A percentile compares a stretch with the other conserved stretches of the same genome.
Evolutionary conservation across 2,113 vertebrate species (phyloP).

Genomic region (Megaptera novaeangliae): DNA sequence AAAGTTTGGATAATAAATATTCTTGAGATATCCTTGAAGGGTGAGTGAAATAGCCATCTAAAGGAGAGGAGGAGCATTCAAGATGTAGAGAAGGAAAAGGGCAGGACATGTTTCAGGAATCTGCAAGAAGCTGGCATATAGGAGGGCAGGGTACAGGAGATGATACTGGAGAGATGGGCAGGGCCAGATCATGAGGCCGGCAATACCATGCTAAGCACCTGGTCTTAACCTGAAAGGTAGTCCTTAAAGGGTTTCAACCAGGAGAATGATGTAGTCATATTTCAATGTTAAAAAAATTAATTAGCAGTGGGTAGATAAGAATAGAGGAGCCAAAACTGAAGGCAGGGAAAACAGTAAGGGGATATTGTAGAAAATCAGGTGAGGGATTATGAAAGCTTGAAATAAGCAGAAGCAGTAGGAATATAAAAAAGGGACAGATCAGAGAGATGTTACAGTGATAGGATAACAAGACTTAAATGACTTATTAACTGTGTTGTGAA

Average conservation of each 20-base stretch:
- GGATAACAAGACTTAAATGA: not conserved
- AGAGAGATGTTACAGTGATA: not conserved
- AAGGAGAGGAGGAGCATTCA: not conserved
- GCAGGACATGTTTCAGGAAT: not conserved
- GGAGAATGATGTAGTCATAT: not conserved
- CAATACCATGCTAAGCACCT: not conserved
- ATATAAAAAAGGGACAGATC: not conserved
- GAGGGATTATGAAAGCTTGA: not conserved
- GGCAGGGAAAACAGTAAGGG: not conserved
- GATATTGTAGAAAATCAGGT: conserved; percentile 4
- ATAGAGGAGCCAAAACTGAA: not conserved
- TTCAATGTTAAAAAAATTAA: conserved; percentile 33
- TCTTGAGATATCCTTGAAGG: not conserved
- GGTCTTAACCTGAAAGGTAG: not conserved
- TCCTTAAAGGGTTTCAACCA: not conserved
- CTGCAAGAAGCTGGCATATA: not conserved
- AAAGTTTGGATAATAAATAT: not conserved
- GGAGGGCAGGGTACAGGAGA: not conserved
- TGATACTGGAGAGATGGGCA: not conserved
- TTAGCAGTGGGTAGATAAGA: not conserved
- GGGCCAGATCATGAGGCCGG: not conserved
- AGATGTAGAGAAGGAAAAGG: not conserved
- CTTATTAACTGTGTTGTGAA: not conserved
- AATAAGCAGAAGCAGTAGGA: not conserved
- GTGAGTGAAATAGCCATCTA: not conserved